Evolutionary conservation across 2,113 vertebrate genomes (phyloP), one percentile per base, ranked within the genome.

Genomic region (Perccottus glenii): DNA sequence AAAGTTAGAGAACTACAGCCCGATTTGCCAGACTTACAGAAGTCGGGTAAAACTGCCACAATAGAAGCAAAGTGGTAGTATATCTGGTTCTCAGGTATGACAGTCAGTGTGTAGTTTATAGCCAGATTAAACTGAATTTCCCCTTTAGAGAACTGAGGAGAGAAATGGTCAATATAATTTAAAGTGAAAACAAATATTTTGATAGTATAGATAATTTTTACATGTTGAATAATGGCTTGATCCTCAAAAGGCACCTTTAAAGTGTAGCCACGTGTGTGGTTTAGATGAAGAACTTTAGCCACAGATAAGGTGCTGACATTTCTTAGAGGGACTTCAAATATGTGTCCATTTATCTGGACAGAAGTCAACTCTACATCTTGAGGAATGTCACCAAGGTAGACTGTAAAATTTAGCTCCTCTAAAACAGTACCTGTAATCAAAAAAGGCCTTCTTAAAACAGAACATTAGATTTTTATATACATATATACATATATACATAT

Each of bases 1-100:
- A 3, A 32, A 15, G 6, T 14, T 5, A 2, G n/a, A 19, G n/a
- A n/a, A n/a, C n/a, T n/a, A n/a, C n/a, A n/a, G n/a, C n/a, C n/a
- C n/a, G n/a, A n/a, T n/a, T n/a, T n/a, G n/a, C n/a, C 4, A 0
- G 52, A 87, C 91, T 88, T 81, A 93, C 92, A 67, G 56, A 83
- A 40, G 19, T 80, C 75, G 0, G 10, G 46, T 2, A 84, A 6
- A 3, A 70, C 4, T 14, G 73, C 81, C 4, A n/a, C 35, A 14
- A 86, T 19, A 0, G 60, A 61, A 0, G 45, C 32, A 0, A 3
- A 3, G 32, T 67, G 68, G 75, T 73, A 73, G 42, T 36, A 90
- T 3, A 62, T 3, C 3, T 86, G 46, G 0, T 75, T 67, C 10
- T 83, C 80, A 32, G 86, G 82, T 8, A 78, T 11, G 14, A 87